These are phyloP conservation scores for Rhinolophus ferrumequinum DNA, from an alignment of 2,113 vertebrate genomes.

Conservation along the genomic window DNA sequence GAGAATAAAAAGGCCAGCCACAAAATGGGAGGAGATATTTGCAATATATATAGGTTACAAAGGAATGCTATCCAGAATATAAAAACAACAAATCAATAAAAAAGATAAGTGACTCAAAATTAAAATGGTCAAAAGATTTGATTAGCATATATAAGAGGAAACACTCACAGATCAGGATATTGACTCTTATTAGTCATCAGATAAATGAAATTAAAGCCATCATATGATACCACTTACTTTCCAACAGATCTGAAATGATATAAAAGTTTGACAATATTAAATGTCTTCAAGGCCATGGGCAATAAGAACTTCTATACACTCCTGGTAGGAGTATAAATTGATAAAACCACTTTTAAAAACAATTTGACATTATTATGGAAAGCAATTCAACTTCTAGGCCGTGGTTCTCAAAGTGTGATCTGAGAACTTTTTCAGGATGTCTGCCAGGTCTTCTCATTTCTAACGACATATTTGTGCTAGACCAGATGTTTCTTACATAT, in stretches of 20 bases:
- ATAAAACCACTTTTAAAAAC: background rate
- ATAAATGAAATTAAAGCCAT: background rate
- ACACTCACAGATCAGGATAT: background rate
- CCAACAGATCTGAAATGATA: background rate
- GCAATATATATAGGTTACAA: background rate
- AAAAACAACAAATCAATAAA: background rate
- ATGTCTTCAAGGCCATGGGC: background rate
- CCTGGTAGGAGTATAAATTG: background rate
- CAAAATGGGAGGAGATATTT: background rate
- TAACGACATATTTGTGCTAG: background rate
- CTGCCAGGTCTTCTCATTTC: background rate
- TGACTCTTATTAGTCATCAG: background rate
- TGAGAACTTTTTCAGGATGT: conserved; percentile 1
- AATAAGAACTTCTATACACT: background rate
- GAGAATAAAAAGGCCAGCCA: background rate
- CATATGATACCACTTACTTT: background rate
- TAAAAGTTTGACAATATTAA: background rate
- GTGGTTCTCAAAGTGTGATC: background rate
- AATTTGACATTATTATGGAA: background rate
- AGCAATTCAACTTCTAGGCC: background rate
- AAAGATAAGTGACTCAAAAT: background rate
- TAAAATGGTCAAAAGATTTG: conserved; percentile 8
- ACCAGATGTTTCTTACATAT: conserved; percentile 24
- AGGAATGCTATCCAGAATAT: background rate
- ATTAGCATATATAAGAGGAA: background rate